Percentiles rank a stretch among this genome's conserved stretches.
Conservation (phyloP, 2,113 vertebrate genomes). For the Nycticorax nycticorax region DNA sequence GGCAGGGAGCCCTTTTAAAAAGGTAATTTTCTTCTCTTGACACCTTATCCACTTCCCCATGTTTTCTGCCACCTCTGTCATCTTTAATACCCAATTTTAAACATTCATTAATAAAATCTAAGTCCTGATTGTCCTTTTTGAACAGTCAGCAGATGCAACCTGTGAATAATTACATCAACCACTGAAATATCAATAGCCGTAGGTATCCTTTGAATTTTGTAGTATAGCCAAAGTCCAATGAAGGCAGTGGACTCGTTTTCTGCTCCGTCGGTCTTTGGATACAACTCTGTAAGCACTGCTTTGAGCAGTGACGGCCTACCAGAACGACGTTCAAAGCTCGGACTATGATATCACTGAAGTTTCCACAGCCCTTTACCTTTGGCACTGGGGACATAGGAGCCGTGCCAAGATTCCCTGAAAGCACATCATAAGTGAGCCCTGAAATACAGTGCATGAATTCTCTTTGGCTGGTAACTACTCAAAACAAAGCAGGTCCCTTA, state of each 20-base stretch:
- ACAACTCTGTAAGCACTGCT: neutral
- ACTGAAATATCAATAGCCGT: neutral
- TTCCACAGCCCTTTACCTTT: neutral
- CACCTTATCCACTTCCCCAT: neutral
- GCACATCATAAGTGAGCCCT: neutral
- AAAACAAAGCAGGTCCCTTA: neutral
- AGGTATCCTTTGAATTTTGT: neutral
- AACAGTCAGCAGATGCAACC: neutral
- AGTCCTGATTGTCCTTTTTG: neutral
- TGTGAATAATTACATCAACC: neutral
- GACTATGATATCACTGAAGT: neutral
- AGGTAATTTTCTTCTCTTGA: neutral
- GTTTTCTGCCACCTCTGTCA: neutral
- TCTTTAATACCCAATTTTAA: neutral
- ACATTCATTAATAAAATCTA: neutral
- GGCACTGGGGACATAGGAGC: neutral
- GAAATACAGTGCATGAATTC: neutral
- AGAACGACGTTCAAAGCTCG: neutral
- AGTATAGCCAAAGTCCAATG: neutral
- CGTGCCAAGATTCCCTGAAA: neutral
- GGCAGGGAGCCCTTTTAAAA: neutral
- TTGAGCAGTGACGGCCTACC: neutral
- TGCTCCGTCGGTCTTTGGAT: neutral
- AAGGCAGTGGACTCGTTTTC: neutral
- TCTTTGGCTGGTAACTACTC: neutral